Evolutionary conservation across 2,797 vertebrate genomes (phyloP), one percentile per base, ranked within the genome.

Genomic region (Atherinosoma microstoma): DNA sequence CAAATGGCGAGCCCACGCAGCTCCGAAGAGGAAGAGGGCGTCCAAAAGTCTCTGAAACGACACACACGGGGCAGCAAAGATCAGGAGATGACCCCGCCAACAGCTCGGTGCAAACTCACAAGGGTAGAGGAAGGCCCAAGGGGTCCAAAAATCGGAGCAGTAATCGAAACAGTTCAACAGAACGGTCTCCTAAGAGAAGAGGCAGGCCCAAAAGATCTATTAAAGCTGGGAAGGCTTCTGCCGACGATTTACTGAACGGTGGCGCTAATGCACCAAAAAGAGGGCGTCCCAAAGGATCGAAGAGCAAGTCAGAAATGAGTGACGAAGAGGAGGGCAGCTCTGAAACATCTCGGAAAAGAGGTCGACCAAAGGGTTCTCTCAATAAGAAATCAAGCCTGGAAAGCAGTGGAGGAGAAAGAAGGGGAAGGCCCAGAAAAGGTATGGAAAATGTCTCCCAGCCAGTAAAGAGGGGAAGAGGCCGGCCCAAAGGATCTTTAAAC

Each of bases 401-500:
- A 3, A 69, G 54, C n/a, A 78, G 62, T 22, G 79, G 83, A 4
- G 75, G 49, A 15, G 68, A 74, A 12, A 0, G 62, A 60, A 84
- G 87, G 56, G 91, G 87, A 12, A 84, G 90, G 27, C 91, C 91
- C 0, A 86, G 70, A 60, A 91, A 85, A 77, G 67, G 0, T 12
- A 0, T 13, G 18, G n/a, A n/a, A n/a, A 77, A 68, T n/a, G 70
- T 24, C 10, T 70, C 80, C 7, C 71, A 51, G 54, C n/a, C 60
- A 2, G 22, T 1, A 0, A 92, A 86, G 57, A 90, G 78, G 42
- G 84, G 87, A 16, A 70, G 91, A 67, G 94, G 94, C 35, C 85
- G 94, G 29, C 94, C 94, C 0, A 93, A 90, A 75, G 93, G 94
- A 3, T 94, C 94, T 10, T 54, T 78, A 30, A 93, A 91, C 54